phyloP scores from a whole-genome alignment of 2,113 vertebrate species.

The Rafetus swinhoei region DNA sequence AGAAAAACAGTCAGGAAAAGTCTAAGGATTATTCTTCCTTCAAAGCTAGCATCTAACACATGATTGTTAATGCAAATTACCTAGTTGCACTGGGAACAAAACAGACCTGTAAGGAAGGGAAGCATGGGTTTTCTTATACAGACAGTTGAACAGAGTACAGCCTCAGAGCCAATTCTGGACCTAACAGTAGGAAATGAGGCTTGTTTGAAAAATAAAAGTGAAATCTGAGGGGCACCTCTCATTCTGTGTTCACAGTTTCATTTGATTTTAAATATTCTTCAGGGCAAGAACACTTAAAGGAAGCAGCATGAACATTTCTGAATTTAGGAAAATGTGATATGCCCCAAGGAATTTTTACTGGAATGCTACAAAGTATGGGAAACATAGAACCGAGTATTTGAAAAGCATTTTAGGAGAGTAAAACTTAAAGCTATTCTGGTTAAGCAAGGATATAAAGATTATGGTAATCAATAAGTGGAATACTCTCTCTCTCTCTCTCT shows the following conservation, averaged over 20 bases:
- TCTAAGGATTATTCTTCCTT: constrained; percentile 22
- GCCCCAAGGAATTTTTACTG: constrained; percentile 54
- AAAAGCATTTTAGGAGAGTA: constrained; percentile 58
- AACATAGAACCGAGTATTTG: constrained; percentile 62
- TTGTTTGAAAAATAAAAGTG: too few species aligned
- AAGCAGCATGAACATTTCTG: constrained; percentile 56
- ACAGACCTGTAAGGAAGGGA: constrained; percentile 55
- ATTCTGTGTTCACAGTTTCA: constrained; percentile 58
- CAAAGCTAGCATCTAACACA: constrained; percentile 17
- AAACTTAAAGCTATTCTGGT: constrained; percentile 67
- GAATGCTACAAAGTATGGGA: constrained; percentile 67
- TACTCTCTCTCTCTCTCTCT: background rate
- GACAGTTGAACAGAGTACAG: constrained; percentile 18
- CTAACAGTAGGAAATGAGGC: constrained; percentile 25
- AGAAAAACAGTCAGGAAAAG: too few species aligned
- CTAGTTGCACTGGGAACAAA: constrained; percentile 12
- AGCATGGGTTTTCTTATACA: constrained; percentile 22
- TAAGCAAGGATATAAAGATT: constrained; percentile 63
- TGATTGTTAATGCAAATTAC: constrained; percentile 18
- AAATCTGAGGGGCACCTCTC: constrained; percentile 16
- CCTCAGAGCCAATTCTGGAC: constrained; percentile 32
- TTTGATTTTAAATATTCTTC: constrained; percentile 52
- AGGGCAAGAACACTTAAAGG: constrained; percentile 34
- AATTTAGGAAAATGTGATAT: constrained; percentile 66
- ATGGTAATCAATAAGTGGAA: constrained; percentile 45